These are phyloP conservation scores for Ommatoiulus sabulosus DNA, from an alignment of 2,888 invertebrate genomes.

Conservation along the genomic window DNA sequence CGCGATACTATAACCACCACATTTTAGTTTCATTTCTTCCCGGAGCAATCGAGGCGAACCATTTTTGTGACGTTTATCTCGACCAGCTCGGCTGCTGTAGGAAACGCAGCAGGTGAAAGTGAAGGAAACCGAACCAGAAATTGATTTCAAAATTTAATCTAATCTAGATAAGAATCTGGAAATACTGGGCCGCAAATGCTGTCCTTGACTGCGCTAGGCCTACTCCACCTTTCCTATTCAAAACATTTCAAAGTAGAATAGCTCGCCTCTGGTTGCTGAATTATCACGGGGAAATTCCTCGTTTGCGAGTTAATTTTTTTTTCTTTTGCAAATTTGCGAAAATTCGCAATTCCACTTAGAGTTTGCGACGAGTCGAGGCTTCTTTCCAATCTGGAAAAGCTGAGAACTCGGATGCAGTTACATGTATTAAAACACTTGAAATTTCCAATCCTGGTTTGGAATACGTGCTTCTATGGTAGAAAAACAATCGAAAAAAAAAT, in stretches of 20 bases:
- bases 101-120: constrained; percentile 47
- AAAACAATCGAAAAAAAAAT: too few species aligned
- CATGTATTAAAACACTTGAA: too few species aligned
- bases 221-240: neutral
- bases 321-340: neutral
- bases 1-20: neutral
- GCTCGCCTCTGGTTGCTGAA: neutral
- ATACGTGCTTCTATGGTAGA: too few species aligned
- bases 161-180: constrained; percentile 31
- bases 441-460: too few species aligned
- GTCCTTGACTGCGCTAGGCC: constrained; percentile 12
- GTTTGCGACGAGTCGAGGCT: too few species aligned
- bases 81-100: neutral
- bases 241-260: neutral
- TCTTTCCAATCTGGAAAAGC: too few species aligned
- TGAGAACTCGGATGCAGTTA: too few species aligned
- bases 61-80: neutral
- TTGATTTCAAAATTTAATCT: constrained; percentile 42
- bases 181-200: neutral
- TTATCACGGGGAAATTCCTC: neutral
- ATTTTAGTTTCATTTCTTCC: neutral
- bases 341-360: too few species aligned
- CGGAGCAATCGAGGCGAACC: neutral
- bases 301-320: neutral
- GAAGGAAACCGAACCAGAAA: constrained; percentile 38